Evolutionary conservation across 2,113 vertebrate species (phyloP).

Genomic region (Colius striatus): DNA sequence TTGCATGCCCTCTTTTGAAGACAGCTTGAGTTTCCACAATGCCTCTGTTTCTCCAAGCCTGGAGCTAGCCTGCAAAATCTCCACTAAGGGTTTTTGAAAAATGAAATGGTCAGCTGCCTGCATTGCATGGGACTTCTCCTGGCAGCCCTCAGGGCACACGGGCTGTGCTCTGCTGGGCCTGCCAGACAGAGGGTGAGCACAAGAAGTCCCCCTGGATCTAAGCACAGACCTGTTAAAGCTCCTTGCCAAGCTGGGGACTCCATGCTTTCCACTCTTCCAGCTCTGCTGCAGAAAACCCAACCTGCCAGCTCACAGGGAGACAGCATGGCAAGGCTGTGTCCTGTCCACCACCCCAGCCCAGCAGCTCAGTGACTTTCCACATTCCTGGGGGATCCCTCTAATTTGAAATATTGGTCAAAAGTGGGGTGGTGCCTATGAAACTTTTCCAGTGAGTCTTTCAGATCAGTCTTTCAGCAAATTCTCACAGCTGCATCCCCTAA

Average conservation of each 20-base stretch:
- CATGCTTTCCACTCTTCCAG: neutral
- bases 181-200: neutral
- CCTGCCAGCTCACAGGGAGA: neutral
- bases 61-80: neutral
- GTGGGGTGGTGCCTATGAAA: neutral
- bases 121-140: neutral
- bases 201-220: neutral
- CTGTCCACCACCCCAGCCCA: neutral
- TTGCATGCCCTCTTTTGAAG: neutral
- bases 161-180: neutral
- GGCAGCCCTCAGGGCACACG: neutral
- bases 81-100: neutral
- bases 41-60: neutral
- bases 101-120: neutral
- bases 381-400: neutral
- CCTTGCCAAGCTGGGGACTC: neutral
- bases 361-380: neutral
- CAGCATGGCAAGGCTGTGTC: rapidly evolving
- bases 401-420: neutral
- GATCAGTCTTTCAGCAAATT: neutral
- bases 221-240: neutral
- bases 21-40: neutral
- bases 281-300: neutral
- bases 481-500: neutral
- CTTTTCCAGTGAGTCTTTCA: neutral